Evolutionary conservation across 2,888 invertebrate species (phyloP).

Genomic region (Trilocha varians): DNA sequence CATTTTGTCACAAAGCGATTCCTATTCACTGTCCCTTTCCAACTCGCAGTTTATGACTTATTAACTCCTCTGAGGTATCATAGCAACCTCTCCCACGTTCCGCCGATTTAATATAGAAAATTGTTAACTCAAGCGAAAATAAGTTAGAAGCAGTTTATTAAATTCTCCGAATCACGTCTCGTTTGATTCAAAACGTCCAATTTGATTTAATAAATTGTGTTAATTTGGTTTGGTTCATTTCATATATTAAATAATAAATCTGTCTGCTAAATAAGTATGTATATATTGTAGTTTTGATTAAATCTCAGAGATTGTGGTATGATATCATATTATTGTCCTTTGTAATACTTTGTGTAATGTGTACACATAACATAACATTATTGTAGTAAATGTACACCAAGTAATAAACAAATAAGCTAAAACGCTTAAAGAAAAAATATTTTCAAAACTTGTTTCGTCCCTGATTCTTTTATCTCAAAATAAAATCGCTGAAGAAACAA

Average conservation of each 20-base stretch:
- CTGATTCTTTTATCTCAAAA: too few relatives aligned
- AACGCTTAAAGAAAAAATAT: too few relatives aligned
- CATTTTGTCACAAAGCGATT: slow-evolving; percentile 23
- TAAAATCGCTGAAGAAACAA: background rate
- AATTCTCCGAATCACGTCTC: slow-evolving; percentile 38
- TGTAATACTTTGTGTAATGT: too few relatives aligned
- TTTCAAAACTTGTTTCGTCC: slow-evolving; percentile 2
- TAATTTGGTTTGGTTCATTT: too few relatives aligned
- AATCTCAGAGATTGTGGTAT: too few relatives aligned
- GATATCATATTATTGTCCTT: too few relatives aligned
- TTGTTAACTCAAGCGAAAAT: slow-evolving; percentile 60
- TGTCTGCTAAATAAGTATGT: too few relatives aligned
- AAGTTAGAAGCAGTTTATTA: slow-evolving; percentile 61
- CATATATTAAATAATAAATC: too few relatives aligned
- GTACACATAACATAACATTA: too few relatives aligned
- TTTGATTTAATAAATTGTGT: slow-evolving; percentile 6
- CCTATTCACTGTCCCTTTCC: slow-evolving; percentile 35
- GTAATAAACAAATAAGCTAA: too few relatives aligned
- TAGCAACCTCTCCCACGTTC: slow-evolving; percentile 60
- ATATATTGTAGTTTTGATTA: too few relatives aligned
- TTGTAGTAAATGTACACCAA: too few relatives aligned
- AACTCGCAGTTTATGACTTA: slow-evolving; percentile 67
- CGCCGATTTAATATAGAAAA: slow-evolving; percentile 67
- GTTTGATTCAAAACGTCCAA: slow-evolving; percentile 4
- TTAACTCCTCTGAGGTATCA: slow-evolving; percentile 71